Conservation (phyloP, 2,888 invertebrate genomes). For the Cotesia congregata region DNA sequence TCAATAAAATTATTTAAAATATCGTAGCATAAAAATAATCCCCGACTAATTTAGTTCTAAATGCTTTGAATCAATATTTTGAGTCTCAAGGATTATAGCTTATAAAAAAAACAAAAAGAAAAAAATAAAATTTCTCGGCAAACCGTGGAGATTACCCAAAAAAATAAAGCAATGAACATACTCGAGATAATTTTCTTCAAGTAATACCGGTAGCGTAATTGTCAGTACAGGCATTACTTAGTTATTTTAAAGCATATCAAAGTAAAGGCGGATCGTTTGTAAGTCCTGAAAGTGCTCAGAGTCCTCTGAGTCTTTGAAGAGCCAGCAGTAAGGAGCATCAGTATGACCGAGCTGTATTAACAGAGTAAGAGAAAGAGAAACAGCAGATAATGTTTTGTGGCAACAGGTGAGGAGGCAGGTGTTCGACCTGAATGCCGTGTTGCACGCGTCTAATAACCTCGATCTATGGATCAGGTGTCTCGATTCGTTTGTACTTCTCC, state of each 20-base stretch:
- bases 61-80: no score
- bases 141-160: no score
- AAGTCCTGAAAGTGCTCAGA: background rate
- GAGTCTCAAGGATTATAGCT: no score
- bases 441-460: constrained; percentile 68
- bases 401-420: constrained; percentile 71
- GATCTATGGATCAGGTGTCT: constrained; percentile 68
- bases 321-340: constrained; percentile 64
- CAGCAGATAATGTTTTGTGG: constrained; percentile 68
- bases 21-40: no score
- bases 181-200: no score
- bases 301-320: constrained; percentile 55
- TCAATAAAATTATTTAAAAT: no score
- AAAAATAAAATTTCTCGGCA: no score
- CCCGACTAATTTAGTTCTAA: no score
- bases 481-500: constrained; percentile 59
- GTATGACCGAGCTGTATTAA: constrained; percentile 51
- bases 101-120: no score
- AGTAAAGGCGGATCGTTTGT: background rate
- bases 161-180: no score
- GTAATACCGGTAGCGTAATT: no score
- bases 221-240: background rate
- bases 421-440: constrained; percentile 67
- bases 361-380: constrained; percentile 53
- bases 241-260: background rate